Percentiles rank a stretch among this genome's conserved stretches.
phyloP scores from a whole-genome alignment of 2,888 invertebrate genomes.

The Lymantria dispar region DNA sequence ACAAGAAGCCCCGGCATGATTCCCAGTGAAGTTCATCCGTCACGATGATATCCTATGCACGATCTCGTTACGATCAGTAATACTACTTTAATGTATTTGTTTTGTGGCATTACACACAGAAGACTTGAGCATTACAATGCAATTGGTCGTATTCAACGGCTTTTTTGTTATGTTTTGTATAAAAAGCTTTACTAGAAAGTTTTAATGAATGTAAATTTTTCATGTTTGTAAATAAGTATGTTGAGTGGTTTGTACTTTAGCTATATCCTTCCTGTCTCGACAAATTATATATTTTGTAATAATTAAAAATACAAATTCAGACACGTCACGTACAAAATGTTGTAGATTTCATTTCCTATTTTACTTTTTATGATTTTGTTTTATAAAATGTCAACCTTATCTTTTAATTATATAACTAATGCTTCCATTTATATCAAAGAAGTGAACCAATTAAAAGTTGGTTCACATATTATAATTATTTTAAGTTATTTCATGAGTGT shows the following conservation, averaged over 20 bases:
- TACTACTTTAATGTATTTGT: constrained; percentile 64
- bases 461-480: constrained; percentile 68
- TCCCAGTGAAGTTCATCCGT: constrained; percentile 71
- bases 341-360: constrained; percentile 32
- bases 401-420: constrained; percentile 76
- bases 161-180: constrained; percentile 75
- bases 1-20: constrained; percentile 38
- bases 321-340: constrained; percentile 46
- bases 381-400: constrained; percentile 50
- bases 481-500: constrained; percentile 74
- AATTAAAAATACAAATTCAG: constrained; percentile 30
- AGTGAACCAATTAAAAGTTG: constrained; percentile 76
- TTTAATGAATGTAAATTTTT: constrained; percentile 63
- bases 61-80: constrained; percentile 82
- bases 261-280: constrained; percentile 23
- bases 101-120: constrained; percentile 76
- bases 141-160: constrained; percentile 52
- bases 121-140: constrained; percentile 78
- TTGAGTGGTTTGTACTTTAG: constrained; percentile 60
- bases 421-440: constrained; percentile 83
- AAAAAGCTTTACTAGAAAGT: constrained; percentile 79
- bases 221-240: constrained; percentile 73
- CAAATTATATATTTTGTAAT: constrained; percentile 32
- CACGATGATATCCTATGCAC: constrained; percentile 76
- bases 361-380: constrained; percentile 32